These are phyloP conservation scores for Bucorvus abyssinicus DNA, from an alignment of 2,797 vertebrate genomes.

Conservation along the genomic window DNA sequence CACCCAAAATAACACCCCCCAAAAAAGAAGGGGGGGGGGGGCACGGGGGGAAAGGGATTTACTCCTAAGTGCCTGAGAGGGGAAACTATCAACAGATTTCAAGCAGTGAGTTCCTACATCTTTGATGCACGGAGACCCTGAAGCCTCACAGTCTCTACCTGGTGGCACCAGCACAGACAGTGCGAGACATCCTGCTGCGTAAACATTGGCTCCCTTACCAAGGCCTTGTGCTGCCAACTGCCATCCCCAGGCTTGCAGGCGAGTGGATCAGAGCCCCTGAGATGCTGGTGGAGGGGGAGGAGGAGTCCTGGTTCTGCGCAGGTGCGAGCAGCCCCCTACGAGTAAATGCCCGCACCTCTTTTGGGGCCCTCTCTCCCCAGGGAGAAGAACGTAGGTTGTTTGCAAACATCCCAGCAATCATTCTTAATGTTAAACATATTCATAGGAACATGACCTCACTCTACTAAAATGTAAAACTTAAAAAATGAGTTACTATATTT, in stretches of 20 bases:
- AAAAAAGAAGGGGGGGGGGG: rapidly evolving
- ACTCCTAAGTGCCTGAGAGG: not conserved
- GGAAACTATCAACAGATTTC: not conserved
- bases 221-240: not conserved
- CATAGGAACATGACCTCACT: conserved; percentile 26
- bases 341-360: not conserved
- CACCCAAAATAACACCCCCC: not conserved
- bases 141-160: not conserved
- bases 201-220: rapidly evolving
- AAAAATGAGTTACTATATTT: conserved; percentile 34
- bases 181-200: not conserved
- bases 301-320: not conserved
- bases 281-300: not conserved
- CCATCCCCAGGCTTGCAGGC: not conserved
- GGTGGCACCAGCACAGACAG: not conserved
- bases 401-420: conserved; percentile 21
- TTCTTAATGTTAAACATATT: conserved; percentile 17
- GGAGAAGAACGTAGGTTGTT: not conserved
- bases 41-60: not conserved
- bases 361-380: not conserved
- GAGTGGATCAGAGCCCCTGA: not conserved
- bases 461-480: conserved; percentile 30
- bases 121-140: not conserved
- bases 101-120: not conserved
- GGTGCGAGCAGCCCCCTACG: not conserved